Percentiles rank a stretch among this genome's conserved stretches.
Evolutionary conservation across 1,140 invertebrate species (phyloP).

Genomic region (Micrasema longulum): DNA sequence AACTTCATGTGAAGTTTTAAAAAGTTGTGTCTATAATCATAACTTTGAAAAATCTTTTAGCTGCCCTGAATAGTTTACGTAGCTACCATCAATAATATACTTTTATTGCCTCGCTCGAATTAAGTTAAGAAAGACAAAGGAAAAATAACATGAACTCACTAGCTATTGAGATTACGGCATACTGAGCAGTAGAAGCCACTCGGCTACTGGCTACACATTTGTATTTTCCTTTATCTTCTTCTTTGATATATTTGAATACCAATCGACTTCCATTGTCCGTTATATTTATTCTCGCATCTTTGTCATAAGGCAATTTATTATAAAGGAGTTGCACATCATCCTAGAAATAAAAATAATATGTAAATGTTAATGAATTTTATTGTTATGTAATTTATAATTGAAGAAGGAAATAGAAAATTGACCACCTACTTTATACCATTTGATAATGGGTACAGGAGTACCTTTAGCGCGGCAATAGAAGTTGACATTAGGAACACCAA

Average conservation of each 20-base stretch:
- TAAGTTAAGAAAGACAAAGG: too few species aligned
- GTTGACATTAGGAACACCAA: constrained; percentile 54
- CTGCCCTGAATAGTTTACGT: too few species aligned
- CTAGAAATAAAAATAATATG: constrained; percentile 16
- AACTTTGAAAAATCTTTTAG: too few species aligned
- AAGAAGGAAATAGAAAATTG: too few species aligned
- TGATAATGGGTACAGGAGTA: constrained; percentile 58
- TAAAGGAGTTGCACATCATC: constrained; percentile 22
- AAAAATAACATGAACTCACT: background rate
- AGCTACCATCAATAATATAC: too few species aligned
- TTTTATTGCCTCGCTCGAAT: too few species aligned
- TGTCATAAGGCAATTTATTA: constrained; percentile 16
- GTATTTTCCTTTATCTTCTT: constrained; percentile 53
- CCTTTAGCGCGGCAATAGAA: constrained; percentile 58
- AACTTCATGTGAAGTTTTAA: too few species aligned
- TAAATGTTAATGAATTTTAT: too few species aligned
- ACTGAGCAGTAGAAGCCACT: constrained; percentile 57
- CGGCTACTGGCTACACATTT: constrained; percentile 61
- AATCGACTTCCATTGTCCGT: constrained; percentile 22
- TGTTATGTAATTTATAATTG: too few species aligned
- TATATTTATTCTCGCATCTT: constrained; percentile 39
- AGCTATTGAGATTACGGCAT: constrained; percentile 52
- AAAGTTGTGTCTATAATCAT: too few species aligned
- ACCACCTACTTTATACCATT: constrained; percentile 64
- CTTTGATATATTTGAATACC: constrained; percentile 44